Percentiles rank a stretch among this genome's conserved stretches.
These are phyloP conservation scores for Psittacus erithacus DNA, from an alignment of 2,113 vertebrate genomes.

Conservation along the genomic window DNA sequence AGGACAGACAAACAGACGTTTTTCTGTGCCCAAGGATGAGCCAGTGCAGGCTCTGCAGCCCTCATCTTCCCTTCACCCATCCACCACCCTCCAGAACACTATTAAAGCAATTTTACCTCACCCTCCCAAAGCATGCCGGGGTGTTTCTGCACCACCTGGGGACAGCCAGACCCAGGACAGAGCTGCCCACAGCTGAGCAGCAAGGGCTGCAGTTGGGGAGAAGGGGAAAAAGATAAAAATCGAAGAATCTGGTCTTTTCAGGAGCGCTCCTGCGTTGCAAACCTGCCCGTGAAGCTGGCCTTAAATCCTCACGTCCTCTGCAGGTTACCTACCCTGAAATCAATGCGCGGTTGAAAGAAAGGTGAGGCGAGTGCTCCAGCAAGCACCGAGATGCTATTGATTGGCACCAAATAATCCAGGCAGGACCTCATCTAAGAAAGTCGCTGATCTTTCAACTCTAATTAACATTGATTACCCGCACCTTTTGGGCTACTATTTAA, in stretches of 20 bases:
- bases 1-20: not conserved
- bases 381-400: constrained; percentile 42
- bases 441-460: constrained; percentile 58
- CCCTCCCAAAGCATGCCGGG: rapidly evolving
- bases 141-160: not conserved
- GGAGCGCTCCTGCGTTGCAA: not conserved
- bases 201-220: not conserved
- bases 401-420: constrained; percentile 61
- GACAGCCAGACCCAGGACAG: rapidly evolving
- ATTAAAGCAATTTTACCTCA: not conserved
- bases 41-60: not conserved
- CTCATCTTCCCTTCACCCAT: not conserved
- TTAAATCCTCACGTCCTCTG: not conserved
- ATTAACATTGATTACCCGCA: constrained; percentile 63
- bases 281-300: not conserved
- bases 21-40: not conserved
- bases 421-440: constrained; percentile 56
- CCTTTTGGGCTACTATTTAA: constrained; percentile 57
- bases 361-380: constrained; percentile 52
- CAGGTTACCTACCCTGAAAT: not conserved
- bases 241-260: not conserved
- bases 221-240: not conserved
- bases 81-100: not conserved
- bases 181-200: rapidly evolving
- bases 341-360: constrained; percentile 56